Evolutionary conservation across 2,888 invertebrate genomes (phyloP).

Genomic region (Heliothis peltigera): DNA sequence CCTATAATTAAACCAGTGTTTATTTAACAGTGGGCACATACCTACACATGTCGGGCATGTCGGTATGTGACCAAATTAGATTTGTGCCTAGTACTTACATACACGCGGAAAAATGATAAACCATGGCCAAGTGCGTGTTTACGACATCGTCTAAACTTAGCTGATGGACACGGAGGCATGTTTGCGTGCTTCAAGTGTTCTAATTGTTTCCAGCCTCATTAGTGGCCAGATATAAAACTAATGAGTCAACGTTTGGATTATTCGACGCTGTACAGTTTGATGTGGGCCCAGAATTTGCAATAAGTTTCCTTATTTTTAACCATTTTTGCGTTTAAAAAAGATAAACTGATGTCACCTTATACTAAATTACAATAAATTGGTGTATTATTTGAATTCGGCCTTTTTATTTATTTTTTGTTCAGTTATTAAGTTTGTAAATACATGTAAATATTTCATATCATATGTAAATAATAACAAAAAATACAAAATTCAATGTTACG

Average conservation of each 20-base stretch:
- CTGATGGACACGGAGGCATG: constrained; percentile 43
- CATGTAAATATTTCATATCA: too few relatives aligned
- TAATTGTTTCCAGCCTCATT: constrained; percentile 48
- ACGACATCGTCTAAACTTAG: constrained; percentile 44
- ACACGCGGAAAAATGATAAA: constrained; percentile 53
- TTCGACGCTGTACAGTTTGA: constrained; percentile 21
- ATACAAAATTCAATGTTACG: too few relatives aligned
- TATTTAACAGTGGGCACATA: constrained; percentile 51
- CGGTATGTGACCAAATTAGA: constrained; percentile 58
- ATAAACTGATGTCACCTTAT: background rate
- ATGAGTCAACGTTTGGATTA: constrained; percentile 36
- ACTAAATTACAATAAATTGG: background rate
- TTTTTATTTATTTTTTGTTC: too few relatives aligned
- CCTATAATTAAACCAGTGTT: constrained; percentile 56
- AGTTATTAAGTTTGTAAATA: too few relatives aligned
- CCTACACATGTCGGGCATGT: constrained; percentile 43
- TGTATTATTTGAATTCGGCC: too few relatives aligned
- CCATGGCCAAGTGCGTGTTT: constrained; percentile 51
- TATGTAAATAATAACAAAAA: too few relatives aligned
- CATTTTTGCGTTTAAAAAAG: background rate
- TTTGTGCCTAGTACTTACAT: constrained; percentile 34
- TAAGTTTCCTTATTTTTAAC: constrained; percentile 33
- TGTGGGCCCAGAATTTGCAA: constrained; percentile 14
- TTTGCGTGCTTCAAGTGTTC: constrained; percentile 58
- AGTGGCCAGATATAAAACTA: constrained; percentile 28